Evolutionary conservation across 2,888 invertebrate genomes (phyloP).

Genomic region (Drosophila aldrichi): DNA sequence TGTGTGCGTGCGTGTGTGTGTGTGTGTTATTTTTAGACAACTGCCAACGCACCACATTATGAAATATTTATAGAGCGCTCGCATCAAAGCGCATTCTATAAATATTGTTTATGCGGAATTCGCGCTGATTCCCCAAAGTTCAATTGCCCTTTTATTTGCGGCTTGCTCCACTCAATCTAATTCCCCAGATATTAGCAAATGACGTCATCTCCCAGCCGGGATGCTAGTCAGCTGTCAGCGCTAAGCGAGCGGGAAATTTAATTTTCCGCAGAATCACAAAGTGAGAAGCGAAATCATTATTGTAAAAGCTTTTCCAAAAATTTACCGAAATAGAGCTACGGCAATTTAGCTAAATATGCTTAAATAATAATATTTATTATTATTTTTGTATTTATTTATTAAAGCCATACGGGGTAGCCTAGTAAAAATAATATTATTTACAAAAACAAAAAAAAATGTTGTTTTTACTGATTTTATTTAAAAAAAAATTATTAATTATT

Average conservation of each 20-base stretch:
- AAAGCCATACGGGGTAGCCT: too few species aligned
- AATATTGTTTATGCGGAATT: conserved; percentile 12
- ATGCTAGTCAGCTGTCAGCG: not conserved
- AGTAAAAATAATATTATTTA: too few species aligned
- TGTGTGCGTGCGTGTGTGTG: not conserved
- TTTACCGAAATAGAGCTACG: not conserved
- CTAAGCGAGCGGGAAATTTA: not conserved
- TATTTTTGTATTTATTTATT: too few species aligned
- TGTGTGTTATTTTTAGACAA: conserved; percentile 55
- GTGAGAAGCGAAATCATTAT: not conserved
- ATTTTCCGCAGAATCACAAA: not conserved
- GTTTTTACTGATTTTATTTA: too few species aligned
- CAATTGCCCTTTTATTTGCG: conserved; percentile 11
- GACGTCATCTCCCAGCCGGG: not conserved
- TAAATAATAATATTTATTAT: too few species aligned
- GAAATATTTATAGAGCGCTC: conserved; percentile 30
- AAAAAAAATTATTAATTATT: too few species aligned
- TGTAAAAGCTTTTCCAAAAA: not conserved
- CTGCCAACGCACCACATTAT: conserved; percentile 19
- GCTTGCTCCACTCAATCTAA: not conserved
- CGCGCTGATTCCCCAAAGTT: conserved; percentile 1
- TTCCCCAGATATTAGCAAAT: conserved; percentile 2
- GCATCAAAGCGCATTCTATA: conserved; percentile 19
- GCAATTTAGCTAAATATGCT: not conserved
- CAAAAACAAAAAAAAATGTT: too few species aligned